Evolutionary conservation across 2,113 vertebrate genomes (phyloP).

Genomic region (Cinclus mexicanus): DNA sequence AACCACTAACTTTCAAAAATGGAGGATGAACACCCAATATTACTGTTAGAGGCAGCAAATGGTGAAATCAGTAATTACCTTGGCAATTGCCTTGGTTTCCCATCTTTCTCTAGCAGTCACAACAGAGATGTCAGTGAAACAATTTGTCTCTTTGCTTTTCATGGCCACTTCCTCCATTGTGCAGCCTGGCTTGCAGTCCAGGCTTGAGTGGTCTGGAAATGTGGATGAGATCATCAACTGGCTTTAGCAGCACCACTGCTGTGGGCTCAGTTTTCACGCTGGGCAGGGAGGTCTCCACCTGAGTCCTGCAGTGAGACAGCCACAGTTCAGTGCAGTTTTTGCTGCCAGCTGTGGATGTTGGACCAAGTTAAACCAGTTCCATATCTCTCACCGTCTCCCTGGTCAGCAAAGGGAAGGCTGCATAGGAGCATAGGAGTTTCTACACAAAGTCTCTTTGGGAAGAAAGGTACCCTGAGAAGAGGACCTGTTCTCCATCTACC

Average conservation of each 20-base stretch:
- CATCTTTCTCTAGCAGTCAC: background rate
- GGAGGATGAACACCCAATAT: background rate
- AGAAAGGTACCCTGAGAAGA: background rate
- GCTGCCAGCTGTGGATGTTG: background rate
- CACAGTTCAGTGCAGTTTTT: background rate
- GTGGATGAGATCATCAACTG: background rate
- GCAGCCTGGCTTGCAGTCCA: background rate
- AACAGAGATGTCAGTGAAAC: background rate
- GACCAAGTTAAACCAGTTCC: background rate
- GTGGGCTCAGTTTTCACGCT: background rate
- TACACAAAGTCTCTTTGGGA: background rate
- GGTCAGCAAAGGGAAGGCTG: background rate
- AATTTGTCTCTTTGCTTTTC: background rate
- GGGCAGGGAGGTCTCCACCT: background rate
- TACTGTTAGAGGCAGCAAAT: background rate
- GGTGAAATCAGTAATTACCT: background rate
- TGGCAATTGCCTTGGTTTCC: background rate
- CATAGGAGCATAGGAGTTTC: rapidly evolving
- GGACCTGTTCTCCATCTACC: background rate
- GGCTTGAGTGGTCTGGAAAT: background rate
- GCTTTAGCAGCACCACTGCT: background rate
- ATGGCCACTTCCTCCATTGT: background rate
- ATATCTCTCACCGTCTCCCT: background rate
- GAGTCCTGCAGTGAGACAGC: rapidly evolving
- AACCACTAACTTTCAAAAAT: background rate